Conservation (phyloP, 2,888 invertebrate genomes). For the Gastracanthus pulcherrimus region DNA sequence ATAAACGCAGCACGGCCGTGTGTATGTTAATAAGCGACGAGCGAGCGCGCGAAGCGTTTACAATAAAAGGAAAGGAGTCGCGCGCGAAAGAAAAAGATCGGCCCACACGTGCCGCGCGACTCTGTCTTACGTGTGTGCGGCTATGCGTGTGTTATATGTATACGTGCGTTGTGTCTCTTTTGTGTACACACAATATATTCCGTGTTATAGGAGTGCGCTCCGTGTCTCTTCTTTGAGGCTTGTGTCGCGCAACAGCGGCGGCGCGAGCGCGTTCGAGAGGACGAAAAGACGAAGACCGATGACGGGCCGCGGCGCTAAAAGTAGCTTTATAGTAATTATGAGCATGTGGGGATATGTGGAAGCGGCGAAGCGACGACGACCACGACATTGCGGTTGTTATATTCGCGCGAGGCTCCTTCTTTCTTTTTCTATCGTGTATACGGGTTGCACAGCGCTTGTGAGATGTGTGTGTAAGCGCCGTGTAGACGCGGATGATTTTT, state of each 20-base stretch:
- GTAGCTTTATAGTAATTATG: neutral
- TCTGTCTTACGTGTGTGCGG: neutral
- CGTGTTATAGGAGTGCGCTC: neutral
- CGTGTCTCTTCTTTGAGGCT: neutral
- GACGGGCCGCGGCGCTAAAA: neutral
- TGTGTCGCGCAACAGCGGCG: neutral
- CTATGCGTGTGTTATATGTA: neutral
- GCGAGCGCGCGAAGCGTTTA: constrained; percentile 20
- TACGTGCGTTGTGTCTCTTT: neutral
- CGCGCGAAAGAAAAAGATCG: constrained; percentile 48
- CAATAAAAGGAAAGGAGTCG: constrained; percentile 56
- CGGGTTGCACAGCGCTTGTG: neutral
- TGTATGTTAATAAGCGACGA: constrained; percentile 50
- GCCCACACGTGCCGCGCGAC: constrained; percentile 41
- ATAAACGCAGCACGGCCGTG: neutral
- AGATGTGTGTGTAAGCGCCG: neutral
- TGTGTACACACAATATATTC: neutral
- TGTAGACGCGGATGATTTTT: neutral
- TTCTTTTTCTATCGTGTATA: neutral
- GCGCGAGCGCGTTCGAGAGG: neutral
- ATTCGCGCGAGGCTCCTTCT: neutral
- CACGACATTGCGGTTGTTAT: neutral
- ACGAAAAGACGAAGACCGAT: neutral
- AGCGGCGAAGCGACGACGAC: neutral
- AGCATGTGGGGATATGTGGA: neutral